Base-by-base conservation (phyloP, 2,888 invertebrate species). In the Antheraea yamamai region DNA sequence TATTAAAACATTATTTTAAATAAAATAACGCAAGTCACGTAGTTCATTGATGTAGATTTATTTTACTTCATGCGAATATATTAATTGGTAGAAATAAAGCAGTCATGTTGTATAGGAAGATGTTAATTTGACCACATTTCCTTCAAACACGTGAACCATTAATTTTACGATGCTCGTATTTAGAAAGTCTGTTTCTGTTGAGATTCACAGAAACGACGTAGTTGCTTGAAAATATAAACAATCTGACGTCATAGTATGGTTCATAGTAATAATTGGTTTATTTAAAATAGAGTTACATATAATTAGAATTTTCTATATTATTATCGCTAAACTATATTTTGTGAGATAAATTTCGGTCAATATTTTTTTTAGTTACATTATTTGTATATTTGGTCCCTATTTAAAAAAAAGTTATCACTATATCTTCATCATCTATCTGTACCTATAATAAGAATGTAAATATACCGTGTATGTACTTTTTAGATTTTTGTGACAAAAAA, bases 111-210 rank as follows among this genome's bases (percentile, higher is more conserved):
- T 68, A 68, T 8, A 7, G 18, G 8, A 20, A 4, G 23, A 18
- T n/a, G 20, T 68, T 68, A 35, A 68, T 68, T 39, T 39, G 39
- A 35, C 68, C 35, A 68, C 20, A 39, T 68, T 68, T 68, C 35
- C 35, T 68, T 7, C 30, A 39, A 68, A 39, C 68, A 68, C 68
- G 30, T 35, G 18, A 4, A 30, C 39, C 8, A 68, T 68, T 68
- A 26, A 14, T 64, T 64, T 64, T 64, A 64, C 26, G 26, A 64
- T 64, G 64, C 64, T 64, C 64, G 64, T 64, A 26, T 64, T 64
- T 64, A 64, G 64, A 64, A 64, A 64, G 26, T 64, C 14, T 64
- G 64, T 64, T 64, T 64, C 10, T 23, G 26, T 64, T 26, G 6
- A 23, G 64, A 64, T 0, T 64, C 64, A 2, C 14, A 26, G 64